Conservation (phyloP, 2,113 vertebrate genomes). For the Engraulis encrasicolus region DNA sequence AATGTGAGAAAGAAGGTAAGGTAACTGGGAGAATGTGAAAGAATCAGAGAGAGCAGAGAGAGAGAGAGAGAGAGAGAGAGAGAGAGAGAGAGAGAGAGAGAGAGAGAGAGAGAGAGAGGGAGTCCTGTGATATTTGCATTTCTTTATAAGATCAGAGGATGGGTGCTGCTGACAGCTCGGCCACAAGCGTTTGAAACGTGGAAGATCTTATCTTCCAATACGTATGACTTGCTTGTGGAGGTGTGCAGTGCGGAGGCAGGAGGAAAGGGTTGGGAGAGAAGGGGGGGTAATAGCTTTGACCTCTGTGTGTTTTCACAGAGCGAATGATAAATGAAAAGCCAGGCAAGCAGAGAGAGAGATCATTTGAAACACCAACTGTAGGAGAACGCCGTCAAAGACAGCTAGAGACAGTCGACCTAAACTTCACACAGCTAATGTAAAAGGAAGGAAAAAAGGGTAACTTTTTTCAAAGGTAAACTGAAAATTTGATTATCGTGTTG, state of each 20-base stretch:
- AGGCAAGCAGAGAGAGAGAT: constrained; percentile 27
- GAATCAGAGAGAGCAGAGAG: background rate
- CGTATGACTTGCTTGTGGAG: constrained; percentile 33
- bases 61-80: background rate
- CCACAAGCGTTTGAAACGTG: background rate
- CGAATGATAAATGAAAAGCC: constrained; percentile 44
- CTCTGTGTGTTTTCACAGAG: constrained; percentile 8
- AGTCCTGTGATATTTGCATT: background rate
- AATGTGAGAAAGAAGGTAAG: background rate
- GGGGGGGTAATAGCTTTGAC: background rate
- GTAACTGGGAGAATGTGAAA: too few relatives aligned
- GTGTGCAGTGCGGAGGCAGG: constrained; percentile 18
- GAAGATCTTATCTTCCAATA: background rate
- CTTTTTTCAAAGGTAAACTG: constrained; percentile 36
- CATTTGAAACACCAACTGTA: background rate
- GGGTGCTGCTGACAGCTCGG: background rate
- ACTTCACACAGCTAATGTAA: constrained; percentile 25
- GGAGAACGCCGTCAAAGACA: background rate
- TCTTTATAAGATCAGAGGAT: background rate
- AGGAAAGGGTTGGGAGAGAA: too few relatives aligned
- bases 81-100: background rate
- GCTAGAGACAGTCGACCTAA: constrained; percentile 36
- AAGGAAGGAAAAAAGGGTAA: background rate
- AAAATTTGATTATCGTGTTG: constrained; percentile 19
- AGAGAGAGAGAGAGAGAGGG: background rate